Evolutionary conservation across 2,797 vertebrate species (phyloP).

Genomic region (Psittacula derbiana): DNA sequence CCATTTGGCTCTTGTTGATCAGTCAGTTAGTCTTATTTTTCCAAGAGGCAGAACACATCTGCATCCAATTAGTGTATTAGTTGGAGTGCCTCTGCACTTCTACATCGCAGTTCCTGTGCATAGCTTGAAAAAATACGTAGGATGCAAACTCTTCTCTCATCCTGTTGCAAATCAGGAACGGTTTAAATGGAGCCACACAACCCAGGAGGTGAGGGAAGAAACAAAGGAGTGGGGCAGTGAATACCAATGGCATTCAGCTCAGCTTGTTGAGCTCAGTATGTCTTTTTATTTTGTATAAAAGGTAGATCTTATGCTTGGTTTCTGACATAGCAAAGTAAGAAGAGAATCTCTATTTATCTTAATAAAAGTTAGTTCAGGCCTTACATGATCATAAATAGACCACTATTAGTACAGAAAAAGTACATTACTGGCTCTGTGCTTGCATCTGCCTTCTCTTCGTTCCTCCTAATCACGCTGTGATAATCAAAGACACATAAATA

Average conservation of each 20-base stretch:
- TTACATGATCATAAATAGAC: background rate
- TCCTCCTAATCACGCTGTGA: background rate
- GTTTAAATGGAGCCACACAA: background rate
- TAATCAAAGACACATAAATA: slow-evolving; percentile 4
- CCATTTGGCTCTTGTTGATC: slow-evolving; percentile 51
- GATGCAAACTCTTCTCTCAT: slow-evolving; percentile 3
- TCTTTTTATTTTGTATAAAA: background rate
- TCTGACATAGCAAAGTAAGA: background rate
- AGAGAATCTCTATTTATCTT: background rate
- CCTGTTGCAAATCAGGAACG: background rate
- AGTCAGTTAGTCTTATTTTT: slow-evolving; percentile 53
- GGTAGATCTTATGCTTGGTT: background rate
- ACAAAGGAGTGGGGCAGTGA: background rate
- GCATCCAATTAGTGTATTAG: slow-evolving; percentile 36
- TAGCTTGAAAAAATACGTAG: slow-evolving; percentile 12
- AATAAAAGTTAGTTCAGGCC: background rate
- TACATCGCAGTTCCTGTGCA: background rate
- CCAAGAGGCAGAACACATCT: slow-evolving; percentile 36
- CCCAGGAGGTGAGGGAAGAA: background rate
- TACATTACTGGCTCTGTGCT: background rate
- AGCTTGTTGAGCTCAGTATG: background rate
- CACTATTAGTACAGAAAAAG: background rate
- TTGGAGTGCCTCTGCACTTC: slow-evolving; percentile 3
- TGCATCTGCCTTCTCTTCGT: background rate
- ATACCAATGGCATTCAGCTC: background rate